Evolutionary conservation across 2,797 vertebrate genomes (phyloP).

Genomic region (Characodon lateralis): DNA sequence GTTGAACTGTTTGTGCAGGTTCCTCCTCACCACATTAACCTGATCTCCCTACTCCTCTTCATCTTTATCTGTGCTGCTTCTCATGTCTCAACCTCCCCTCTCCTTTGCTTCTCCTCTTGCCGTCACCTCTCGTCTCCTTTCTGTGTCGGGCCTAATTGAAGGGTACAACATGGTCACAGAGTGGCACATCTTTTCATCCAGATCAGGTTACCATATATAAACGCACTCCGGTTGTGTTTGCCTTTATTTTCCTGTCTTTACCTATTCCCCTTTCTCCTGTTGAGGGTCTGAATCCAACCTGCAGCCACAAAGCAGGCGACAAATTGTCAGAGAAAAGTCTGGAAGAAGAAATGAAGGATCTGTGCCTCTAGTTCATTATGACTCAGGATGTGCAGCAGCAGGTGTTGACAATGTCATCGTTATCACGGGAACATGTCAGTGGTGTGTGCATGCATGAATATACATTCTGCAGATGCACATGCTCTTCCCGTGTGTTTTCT

Average conservation of each 20-base stretch:
- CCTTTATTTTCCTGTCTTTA: constrained; percentile 40
- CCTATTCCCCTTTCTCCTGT: constrained; percentile 39
- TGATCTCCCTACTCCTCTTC: not conserved
- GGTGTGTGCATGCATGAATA: constrained; percentile 50
- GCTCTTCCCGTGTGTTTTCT: constrained; percentile 27
- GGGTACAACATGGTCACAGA: constrained; percentile 40
- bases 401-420: constrained; percentile 76
- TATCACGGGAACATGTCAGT: constrained; percentile 71
- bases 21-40: constrained; percentile 12
- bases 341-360: constrained; percentile 54
- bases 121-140: constrained; percentile 47
- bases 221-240: constrained; percentile 11
- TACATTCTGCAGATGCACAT: constrained; percentile 45
- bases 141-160: constrained; percentile 57
- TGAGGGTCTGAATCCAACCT: constrained; percentile 60
- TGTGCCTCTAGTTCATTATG: constrained; percentile 69
- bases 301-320: constrained; percentile 57
- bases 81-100: constrained; percentile 48
- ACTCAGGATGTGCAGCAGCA: constrained; percentile 62
- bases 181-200: constrained; percentile 50
- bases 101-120: constrained; percentile 17
- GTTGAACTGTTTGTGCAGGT: constrained; percentile 16
- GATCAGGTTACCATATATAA: constrained; percentile 33
- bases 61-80: not conserved
- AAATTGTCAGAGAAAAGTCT: constrained; percentile 70